Conservation (phyloP, 1,140 invertebrate species). For the Drosophila pruinosa region DNA sequence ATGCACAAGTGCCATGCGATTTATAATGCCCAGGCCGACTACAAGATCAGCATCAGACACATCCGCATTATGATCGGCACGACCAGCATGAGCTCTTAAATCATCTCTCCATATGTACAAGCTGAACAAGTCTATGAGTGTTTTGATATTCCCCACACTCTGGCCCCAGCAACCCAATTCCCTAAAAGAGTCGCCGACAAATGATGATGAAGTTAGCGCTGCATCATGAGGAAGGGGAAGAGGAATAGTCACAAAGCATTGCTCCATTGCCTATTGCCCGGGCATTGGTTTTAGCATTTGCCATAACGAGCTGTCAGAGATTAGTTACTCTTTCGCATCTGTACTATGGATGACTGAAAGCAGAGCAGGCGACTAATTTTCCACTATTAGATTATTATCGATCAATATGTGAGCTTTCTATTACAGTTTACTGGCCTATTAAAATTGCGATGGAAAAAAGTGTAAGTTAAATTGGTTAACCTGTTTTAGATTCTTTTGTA, state of each 20-base stretch:
- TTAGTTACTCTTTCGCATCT: constrained; percentile 25
- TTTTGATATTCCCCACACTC: constrained; percentile 13
- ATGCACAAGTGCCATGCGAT: constrained; percentile 74
- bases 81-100: constrained; percentile 43
- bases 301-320: constrained; percentile 47
- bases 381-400: not conserved
- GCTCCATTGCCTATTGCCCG: not conserved
- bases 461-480: no score
- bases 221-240: not conserved
- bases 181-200: constrained; percentile 54
- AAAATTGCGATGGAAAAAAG: no score
- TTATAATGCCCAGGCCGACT: constrained; percentile 53
- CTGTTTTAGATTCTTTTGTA: no score
- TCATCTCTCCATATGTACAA: constrained; percentile 64
- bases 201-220: constrained; percentile 65
- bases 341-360: constrained; percentile 27
- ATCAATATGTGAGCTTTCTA: not conserved
- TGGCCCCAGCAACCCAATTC: constrained; percentile 18
- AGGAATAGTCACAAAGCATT: not conserved
- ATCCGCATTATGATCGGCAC: constrained; percentile 59
- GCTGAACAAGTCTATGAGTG: constrained; percentile 26
- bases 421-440: not conserved
- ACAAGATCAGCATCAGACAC: constrained; percentile 49
- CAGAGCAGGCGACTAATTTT: constrained; percentile 8
- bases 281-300: constrained; percentile 41